A percentile compares a stretch with the other conserved stretches of the same genome.
phyloP scores from a whole-genome alignment of 2,888 invertebrate species.

The Sminthurides aquaticus region DNA sequence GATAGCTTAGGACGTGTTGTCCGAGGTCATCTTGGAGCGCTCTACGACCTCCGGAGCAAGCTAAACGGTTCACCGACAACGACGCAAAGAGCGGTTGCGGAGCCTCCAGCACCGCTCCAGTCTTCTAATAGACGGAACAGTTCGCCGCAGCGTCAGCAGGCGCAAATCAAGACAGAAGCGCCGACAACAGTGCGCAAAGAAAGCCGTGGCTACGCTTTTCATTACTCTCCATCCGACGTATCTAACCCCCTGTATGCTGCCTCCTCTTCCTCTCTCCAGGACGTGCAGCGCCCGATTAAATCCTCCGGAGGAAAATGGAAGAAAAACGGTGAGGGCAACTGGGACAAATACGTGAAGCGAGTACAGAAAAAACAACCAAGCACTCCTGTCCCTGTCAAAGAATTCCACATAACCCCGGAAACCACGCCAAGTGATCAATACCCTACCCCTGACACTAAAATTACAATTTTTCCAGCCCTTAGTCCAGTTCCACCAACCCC shows the following conservation, averaged over 20 bases:
- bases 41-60: constrained; percentile 41
- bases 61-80: constrained; percentile 20
- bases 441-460: background rate
- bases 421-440: background rate
- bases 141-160: constrained; percentile 1
- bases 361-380: constrained; percentile 33
- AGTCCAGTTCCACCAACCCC: constrained; percentile 11
- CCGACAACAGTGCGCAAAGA: constrained; percentile 29
- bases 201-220: constrained; percentile 41
- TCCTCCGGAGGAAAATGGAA: constrained; percentile 10
- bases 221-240: constrained; percentile 38
- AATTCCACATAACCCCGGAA: constrained; percentile 4
- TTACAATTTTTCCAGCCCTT: background rate
- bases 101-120: background rate
- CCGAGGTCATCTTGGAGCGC: constrained; percentile 37
- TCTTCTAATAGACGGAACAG: constrained; percentile 1
- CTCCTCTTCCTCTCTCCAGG: constrained; percentile 15
- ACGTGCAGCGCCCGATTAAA: background rate
- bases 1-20: constrained; percentile 37
- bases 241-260: constrained; percentile 27
- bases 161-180: constrained; percentile 4
- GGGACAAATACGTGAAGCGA: constrained; percentile 38
- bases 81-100: constrained; percentile 3
- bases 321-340: constrained; percentile 26
- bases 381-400: constrained; percentile 26